A percentile compares a stretch with the other conserved stretches of the same genome.
phyloP scores from a whole-genome alignment of 2,113 vertebrate genomes.

The Pandion haliaetus region DNA sequence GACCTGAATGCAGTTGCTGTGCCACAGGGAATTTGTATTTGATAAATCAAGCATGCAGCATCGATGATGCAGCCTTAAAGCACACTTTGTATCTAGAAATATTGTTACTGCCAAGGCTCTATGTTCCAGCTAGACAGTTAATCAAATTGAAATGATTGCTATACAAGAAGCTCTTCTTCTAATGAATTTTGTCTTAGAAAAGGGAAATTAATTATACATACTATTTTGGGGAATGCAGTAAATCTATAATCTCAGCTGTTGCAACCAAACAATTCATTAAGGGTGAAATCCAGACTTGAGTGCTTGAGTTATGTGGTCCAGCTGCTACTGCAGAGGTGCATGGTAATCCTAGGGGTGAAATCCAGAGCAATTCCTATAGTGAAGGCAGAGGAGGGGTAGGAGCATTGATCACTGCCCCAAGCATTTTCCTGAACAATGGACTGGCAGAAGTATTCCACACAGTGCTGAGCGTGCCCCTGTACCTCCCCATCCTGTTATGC shows the following conservation, averaged over 20 bases:
- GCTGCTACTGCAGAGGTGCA: not conserved
- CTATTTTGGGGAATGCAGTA: not conserved
- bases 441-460: not conserved
- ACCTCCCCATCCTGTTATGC: not conserved
- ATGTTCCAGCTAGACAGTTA: constrained; percentile 30
- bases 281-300: not conserved
- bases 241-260: not conserved
- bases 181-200: not conserved
- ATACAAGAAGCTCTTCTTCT: constrained; percentile 35
- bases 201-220: not conserved
- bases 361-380: not conserved
- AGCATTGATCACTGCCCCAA: not conserved
- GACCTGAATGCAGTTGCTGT: not conserved
- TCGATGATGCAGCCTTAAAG: not conserved
- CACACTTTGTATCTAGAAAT: not conserved
- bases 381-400: not conserved
- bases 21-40: constrained; percentile 22
- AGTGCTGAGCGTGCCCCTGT: not conserved
- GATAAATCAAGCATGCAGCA: constrained; percentile 1
- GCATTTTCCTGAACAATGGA: not conserved
- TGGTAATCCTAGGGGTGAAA: not conserved
- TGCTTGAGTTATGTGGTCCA: not conserved
- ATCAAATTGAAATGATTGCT: constrained; percentile 25
- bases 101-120: not conserved
- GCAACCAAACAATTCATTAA: not conserved